Base-by-base conservation (phyloP, 2,797 vertebrate genomes). In the Pelodytes ibericus region DNA sequence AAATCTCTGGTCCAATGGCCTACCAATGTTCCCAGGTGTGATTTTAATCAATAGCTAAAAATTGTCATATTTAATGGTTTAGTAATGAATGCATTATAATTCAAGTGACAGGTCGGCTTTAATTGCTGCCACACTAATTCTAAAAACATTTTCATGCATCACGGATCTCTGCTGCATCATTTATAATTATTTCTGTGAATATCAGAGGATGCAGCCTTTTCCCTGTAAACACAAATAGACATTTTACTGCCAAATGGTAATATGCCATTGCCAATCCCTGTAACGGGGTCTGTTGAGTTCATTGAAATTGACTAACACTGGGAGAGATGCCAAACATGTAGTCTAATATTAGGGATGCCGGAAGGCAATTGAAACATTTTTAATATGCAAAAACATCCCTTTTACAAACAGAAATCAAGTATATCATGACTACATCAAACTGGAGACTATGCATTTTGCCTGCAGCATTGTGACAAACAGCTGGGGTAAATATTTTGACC, bases 291-390 rank as follows among this genome's bases (percentile, higher is more conserved):
- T 71, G 68, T 27, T 26, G 75, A 78, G 56, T 72, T 51, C 62
- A 72, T 24, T 41, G 61, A 67, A 66, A 77, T 39, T 72, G 61
- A 72, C 29, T 64, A 53, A 41, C 6, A 49, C 70, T 22, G 62
- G 69, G 75, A 72, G 36, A 67, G 18, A 11, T 67, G 75, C 69
- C 75, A 78, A 51, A 30, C 18, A 67, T 57, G 47, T 69, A 61
- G 33, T 39, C 53, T 25, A 65, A 30, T 57, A 47, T 49, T 39
- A 58, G 58, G 51, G 16, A 41, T 44, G 31, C 67, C 33, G 49
- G 31, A 57, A 77, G 68, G 39, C 27, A 59, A 64, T 49, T 18
- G 16, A 59, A 67, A 78, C 56, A 67, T 30, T 66, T 29, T 29
- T 39, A 64, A 58, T 26, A 65, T 65, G 61, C 69, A 60, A 65